phyloP scores from a whole-genome alignment of 2,888 invertebrate genomes.

The Cybosia mesomella region DNA sequence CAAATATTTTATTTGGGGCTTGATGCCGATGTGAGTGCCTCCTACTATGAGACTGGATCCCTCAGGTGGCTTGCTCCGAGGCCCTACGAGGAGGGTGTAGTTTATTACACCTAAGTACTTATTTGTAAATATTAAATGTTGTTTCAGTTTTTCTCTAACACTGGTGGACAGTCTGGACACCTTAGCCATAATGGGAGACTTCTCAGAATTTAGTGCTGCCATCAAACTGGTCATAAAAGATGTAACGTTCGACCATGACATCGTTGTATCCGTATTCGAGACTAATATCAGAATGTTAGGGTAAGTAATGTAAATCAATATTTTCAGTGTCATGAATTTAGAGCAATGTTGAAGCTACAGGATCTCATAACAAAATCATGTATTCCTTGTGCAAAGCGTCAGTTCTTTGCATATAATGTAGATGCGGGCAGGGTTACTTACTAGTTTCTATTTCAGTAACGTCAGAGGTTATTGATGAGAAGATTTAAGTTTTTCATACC shows the following conservation, averaged over 20 bases:
- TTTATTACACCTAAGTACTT: neutral
- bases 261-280: constrained; percentile 99
- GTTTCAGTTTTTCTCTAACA: constrained; percentile 97
- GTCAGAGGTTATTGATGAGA: neutral
- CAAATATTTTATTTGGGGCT: too few species aligned
- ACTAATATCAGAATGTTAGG: constrained; percentile 99
- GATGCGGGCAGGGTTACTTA: neutral
- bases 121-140: constrained; percentile 7
- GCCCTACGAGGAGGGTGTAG: too few species aligned
- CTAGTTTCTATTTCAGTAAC: neutral
- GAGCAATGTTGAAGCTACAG: neutral
- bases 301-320: constrained; percentile 79
- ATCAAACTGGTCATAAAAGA: constrained; percentile 94
- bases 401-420: neutral
- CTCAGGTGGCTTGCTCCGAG: too few species aligned
- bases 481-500: neutral
- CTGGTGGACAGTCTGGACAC: constrained; percentile 98
- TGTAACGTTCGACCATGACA: constrained; percentile 97
- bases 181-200: constrained; percentile 95
- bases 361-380: neutral
- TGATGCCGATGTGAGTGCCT: too few species aligned
- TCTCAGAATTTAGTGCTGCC: constrained; percentile 97
- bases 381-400: neutral
- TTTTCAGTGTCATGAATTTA: neutral
- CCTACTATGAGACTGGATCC: too few species aligned